A percentile compares a stretch with the other conserved stretches of the same genome.
Conservation (phyloP, 1,140 invertebrate genomes). For the Anagrus nilaparvatae region DNA sequence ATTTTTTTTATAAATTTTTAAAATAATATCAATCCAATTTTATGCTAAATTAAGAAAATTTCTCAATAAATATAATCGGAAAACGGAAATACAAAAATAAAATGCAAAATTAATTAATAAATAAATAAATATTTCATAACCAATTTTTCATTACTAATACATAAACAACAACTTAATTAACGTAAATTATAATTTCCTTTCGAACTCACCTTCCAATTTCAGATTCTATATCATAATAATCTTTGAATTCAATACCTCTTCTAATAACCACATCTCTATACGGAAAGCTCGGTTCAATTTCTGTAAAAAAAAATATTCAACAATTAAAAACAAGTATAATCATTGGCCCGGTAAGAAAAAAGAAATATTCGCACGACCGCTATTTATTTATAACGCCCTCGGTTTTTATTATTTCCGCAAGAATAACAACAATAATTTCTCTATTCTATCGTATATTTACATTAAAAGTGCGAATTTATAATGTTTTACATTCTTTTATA, state of each 20-base stretch:
- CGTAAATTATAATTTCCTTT: no score
- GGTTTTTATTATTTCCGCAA: no score
- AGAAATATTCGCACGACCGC: neutral
- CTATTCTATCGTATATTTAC: neutral
- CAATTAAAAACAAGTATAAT: conserved; percentile 1
- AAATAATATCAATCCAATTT: no score
- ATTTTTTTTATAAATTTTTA: no score
- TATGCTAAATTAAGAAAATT: no score
- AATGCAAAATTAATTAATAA: no score
- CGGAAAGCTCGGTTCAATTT: conserved; percentile 73
- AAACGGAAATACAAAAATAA: no score
- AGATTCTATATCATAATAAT: conserved; percentile 67
- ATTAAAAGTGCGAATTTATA: neutral
- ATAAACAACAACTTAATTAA: no score
- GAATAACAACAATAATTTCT: no score
- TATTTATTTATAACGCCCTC: conserved; percentile 6
- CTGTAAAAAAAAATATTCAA: conserved; percentile 44
- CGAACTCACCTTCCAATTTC: conserved; percentile 68
- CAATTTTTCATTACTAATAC: no score
- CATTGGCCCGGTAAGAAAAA: neutral
- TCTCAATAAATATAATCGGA: no score
- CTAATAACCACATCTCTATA: conserved; percentile 71
- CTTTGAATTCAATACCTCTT: conserved; percentile 65
- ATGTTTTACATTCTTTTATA: neutral
- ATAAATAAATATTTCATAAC: no score